These are phyloP conservation scores for Drosophila repleta DNA, from an alignment of 1,140 invertebrate species.

Conservation along the genomic window DNA sequence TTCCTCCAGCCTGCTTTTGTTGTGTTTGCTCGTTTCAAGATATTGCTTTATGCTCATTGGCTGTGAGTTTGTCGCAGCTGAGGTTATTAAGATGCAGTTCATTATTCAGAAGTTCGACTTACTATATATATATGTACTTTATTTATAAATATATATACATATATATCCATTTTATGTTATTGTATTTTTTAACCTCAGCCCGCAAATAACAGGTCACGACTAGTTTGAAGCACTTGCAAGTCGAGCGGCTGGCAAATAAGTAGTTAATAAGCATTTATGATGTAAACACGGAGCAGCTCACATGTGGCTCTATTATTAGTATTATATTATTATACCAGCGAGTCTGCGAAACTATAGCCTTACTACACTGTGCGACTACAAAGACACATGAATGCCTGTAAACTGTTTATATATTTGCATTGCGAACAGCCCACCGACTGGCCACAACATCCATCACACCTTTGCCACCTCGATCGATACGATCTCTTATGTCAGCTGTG, in stretches of 20 bases:
- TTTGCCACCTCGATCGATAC: neutral
- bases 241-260: conserved; percentile 24
- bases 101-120: no score
- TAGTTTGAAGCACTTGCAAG: conserved; percentile 41
- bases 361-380: neutral
- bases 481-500: conserved; percentile 23
- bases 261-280: conserved; percentile 38
- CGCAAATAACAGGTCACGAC: conserved; percentile 49
- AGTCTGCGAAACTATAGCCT: conserved; percentile 1
- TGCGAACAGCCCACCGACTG: conserved; percentile 8
- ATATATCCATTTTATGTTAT: neutral
- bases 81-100: no score
- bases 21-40: no score
- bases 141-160: neutral
- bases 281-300: conserved; percentile 27
- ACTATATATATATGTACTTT: no score
- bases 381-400: conserved; percentile 8
- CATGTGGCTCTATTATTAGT: conserved; percentile 17
- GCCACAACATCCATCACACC: conserved; percentile 7
- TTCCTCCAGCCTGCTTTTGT: no score
- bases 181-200: conserved; percentile 8
- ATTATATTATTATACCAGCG: conserved; percentile 14
- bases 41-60: no score
- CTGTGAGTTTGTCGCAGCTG: no score
- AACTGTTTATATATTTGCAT: conserved; percentile 28